Evolutionary conservation across 1,140 invertebrate genomes (phyloP).

Genomic region (Drosophila novamexicana): DNA sequence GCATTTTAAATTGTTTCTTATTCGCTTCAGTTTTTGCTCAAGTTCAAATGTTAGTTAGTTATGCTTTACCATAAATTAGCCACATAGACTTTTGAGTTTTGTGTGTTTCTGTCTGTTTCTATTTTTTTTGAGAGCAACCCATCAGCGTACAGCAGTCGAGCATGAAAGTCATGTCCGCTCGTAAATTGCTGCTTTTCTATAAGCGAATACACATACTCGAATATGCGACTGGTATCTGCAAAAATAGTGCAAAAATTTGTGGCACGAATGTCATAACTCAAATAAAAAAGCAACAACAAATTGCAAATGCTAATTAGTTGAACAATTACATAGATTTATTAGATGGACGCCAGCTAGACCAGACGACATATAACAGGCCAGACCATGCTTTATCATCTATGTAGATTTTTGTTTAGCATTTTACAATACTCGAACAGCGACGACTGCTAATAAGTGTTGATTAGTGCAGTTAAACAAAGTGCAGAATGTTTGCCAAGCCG

Average conservation of each 20-base stretch:
- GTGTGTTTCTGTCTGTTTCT: constrained; percentile 18
- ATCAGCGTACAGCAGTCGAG: constrained; percentile 67
- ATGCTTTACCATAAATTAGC: constrained; percentile 48
- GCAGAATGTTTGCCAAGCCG: constrained; percentile 14
- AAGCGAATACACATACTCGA: not conserved
- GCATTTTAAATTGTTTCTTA: constrained; percentile 16
- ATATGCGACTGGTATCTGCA: constrained; percentile 29
- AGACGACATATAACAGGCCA: constrained; percentile 28
- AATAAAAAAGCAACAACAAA: constrained; percentile 50
- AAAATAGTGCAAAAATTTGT: constrained; percentile 56
- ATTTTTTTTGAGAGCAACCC: constrained; percentile 54
- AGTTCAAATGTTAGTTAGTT: constrained; percentile 48
- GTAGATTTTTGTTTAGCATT: constrained; percentile 50
- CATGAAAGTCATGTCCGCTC: constrained; percentile 81
- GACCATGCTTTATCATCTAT: constrained; percentile 28
- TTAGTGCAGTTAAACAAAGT: constrained; percentile 47
- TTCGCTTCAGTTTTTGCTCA: constrained; percentile 39
- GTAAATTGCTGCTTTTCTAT: constrained; percentile 63
- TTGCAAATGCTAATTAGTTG: constrained; percentile 72
- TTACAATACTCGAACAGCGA: constrained; percentile 41
- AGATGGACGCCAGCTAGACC: constrained; percentile 62
- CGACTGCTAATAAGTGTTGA: constrained; percentile 68
- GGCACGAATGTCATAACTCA: constrained; percentile 75
- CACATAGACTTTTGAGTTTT: constrained; percentile 41
- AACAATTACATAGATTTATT: constrained; percentile 78